Conservation (phyloP, 2,888 invertebrate species). For the Thera obeliscata region DNA sequence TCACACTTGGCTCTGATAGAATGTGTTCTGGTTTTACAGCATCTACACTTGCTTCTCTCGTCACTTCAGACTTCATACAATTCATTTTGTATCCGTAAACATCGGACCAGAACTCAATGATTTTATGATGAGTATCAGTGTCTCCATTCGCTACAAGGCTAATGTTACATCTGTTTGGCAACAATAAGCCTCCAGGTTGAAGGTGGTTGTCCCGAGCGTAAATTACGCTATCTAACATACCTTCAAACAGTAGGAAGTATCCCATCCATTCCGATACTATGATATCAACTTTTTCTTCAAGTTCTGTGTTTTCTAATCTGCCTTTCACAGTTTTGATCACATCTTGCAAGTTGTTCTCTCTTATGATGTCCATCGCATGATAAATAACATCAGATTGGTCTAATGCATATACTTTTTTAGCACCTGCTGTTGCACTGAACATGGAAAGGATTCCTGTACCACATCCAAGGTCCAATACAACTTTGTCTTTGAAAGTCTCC, state of each 20-base stretch:
- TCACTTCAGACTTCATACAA: constrained; percentile 93
- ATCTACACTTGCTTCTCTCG: constrained; percentile 88
- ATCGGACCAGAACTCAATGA: constrained; percentile 95
- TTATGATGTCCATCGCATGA: constrained; percentile 97
- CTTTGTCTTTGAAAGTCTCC: constrained; percentile 88
- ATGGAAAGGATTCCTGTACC: constrained; percentile 99
- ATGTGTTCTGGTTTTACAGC: constrained; percentile 83
- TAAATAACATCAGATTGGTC: constrained; percentile 98
- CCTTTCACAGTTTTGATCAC: constrained; percentile 93
- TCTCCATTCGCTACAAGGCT: constrained; percentile 92
- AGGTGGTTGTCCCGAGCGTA: constrained; percentile 94
- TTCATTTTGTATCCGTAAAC: constrained; percentile 98
- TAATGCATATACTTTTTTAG: constrained; percentile 94
- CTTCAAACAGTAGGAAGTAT: constrained; percentile 97
- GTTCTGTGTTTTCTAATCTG: constrained; percentile 91
- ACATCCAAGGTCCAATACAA: constrained; percentile 97
- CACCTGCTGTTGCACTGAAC: constrained; percentile 98
- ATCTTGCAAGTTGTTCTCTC: constrained; percentile 90
- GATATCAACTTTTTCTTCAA: constrained; percentile 93
- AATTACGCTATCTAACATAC: constrained; percentile 97
- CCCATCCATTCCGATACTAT: constrained; percentile 99
- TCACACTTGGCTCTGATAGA: constrained; percentile 86
- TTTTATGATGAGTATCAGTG: constrained; percentile 87
- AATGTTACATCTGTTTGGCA: constrained; percentile 94
- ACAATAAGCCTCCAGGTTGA: constrained; percentile 88